Base-by-base conservation (phyloP, 2,113 vertebrate species). In the Nycticebus coucang region DNA sequence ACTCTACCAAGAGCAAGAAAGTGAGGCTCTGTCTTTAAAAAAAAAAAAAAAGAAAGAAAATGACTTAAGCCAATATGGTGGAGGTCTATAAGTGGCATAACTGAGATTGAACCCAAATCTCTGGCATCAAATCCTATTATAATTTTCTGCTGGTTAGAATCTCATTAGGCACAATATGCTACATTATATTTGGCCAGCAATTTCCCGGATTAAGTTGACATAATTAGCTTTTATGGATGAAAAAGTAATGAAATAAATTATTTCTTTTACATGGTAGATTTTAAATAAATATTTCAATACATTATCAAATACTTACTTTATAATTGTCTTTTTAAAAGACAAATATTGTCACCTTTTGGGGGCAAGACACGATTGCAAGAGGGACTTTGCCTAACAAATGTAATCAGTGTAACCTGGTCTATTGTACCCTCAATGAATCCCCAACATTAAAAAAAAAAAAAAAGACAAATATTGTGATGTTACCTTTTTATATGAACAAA, bases 291-390 rank as follows among this genome's bases (percentile, higher is more conserved):
- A 57, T 79, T 74, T 89, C 81, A 80, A 66, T 59, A 79, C 15
- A 66, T 93, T 95, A 80, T 80, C 57, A 81, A 74, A 81, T 86
- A 59, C 28, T 92, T 83, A 84, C 37, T 81, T 93, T 59, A 72
- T 26, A 80, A 62, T 69, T 59, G 7, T 41, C 41, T 41, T 41
- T 41, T 41, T 41, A 41, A 41, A 41, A 41, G 41, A 41, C 41
- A 41, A 41, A 41, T 41, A 41, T 41, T 41, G 5, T 41, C 41
- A 41, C 41, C 41, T 41, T 41, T 41, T 41, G 41, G 41, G 41
- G 41, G 41, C 41, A 41, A 41, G 41, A 41, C 41, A 41, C 41
- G 41, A 41, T 41, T 41, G 41, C 41, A 41, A 41, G 41, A 41
- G 5, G 41, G 41, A 41, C 41, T 41, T 41, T 41, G 41, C 41